Evolutionary conservation across 2,888 invertebrate species (phyloP), one percentile per base, ranked within the genome.

Genomic region (Proisotoma minuta): DNA sequence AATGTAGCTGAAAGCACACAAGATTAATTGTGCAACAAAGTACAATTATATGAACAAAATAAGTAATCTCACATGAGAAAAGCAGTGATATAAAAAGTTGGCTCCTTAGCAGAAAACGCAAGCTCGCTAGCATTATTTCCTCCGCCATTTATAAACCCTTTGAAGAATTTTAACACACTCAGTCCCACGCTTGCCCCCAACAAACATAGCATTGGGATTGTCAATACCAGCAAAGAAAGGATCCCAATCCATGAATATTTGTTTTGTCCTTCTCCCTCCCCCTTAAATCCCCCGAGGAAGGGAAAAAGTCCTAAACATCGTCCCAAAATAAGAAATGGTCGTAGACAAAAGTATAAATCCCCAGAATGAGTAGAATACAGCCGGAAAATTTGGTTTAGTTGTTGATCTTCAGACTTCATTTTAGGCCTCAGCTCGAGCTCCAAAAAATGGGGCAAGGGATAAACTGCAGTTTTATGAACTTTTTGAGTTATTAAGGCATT

Each of bases 111-210:
- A 23, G 63, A 39, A 23, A 58, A 28, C 1, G 68, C 68, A 40
- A 65, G 54, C n/a, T 65, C 57, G 24, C 59, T 60, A 5, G 65
- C 65, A 47, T 63, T 68, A 26, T 62, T 58, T 24, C 60, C 62
- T n/a, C 58, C 62, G n/a, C 60, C 62, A 3, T 28, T 23, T 0
- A 59, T 63, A 54, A 65, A 68, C 39, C 51, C 39, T 43, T 51
- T 12, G 15, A 63, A 34, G 15, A 68, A 28, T 22, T 28, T 43
- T 18, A 59, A 15, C 49, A 63, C 52, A 22, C 61, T 61, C 20
- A 68, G 48, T 8, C 60, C 10, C 1, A 60, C 59, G 24, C 61
- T 68, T 2, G 52, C 40, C 2, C 27, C 26, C 12, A 67, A 23
- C 12, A 57, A 24, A 10, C 22, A 20, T 3, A 20, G 3, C 3